Evolutionary conservation across 2,888 invertebrate species (phyloP), one percentile per base, ranked within the genome.

Genomic region (Caenorhabditis plicata): DNA sequence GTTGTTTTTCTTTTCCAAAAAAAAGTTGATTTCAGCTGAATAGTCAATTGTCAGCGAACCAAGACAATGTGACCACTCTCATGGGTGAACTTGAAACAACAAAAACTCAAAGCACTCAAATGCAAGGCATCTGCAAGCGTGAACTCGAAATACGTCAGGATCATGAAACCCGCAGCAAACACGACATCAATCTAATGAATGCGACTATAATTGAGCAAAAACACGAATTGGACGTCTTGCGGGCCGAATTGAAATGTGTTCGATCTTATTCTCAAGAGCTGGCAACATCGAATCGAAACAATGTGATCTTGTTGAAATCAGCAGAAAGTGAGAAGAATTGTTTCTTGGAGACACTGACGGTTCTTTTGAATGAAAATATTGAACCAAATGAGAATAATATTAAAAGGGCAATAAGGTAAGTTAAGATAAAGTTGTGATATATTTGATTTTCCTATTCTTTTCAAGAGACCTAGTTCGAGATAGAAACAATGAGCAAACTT

Each of bases 311-410:
- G 4, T 23, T 64, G 39, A 53, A 60, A 52, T 64, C 67, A 11
- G 46, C 58, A 7, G 67, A 67, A 51, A 67, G 44, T n/a, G 67
- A 67, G 35, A 48, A 50, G 29, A 57, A 46, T 27, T 54, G 53
- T 47, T 32, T 60, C 15, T 29, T 64, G 23, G 67, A 67, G 39
- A 67, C 67, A 4, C 25, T 67, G 15, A 39, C 54, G 4, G 52
- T 58, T 19, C 46, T 67, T 20, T 27, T 67, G 49, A 58, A 64
- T 44, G 42, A 51, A 13, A 64, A 67, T 22, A 29, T 8, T 4
- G 44, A 54, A n/a, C 41, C 55, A 13, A 57, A 51, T 39, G 67
- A 67, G 31, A 49, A 35, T 19, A 63, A 57, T 23, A 46, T 64
- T 8, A 67, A 67, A 35, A 15, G 49, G 26, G 46, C 33, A 4